Percentiles rank a stretch among this genome's conserved stretches.
Conservation (phyloP, 2,797 vertebrate species). For the Fringilla coelebs region DNA sequence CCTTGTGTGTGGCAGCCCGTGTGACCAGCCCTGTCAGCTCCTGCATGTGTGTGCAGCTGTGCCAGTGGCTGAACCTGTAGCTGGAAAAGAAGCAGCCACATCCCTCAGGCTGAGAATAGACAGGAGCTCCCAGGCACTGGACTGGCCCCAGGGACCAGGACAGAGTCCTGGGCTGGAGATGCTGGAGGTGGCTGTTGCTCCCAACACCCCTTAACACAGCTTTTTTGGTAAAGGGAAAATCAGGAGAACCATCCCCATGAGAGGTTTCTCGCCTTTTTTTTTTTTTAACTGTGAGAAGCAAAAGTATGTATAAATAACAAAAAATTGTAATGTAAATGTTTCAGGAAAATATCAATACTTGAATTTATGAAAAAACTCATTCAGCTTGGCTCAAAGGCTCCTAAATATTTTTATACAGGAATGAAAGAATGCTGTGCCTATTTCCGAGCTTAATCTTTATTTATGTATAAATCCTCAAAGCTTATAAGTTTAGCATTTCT, state of each 20-base stretch:
- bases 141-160: rapidly evolving
- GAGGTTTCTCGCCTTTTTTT: not conserved
- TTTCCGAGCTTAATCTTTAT: conserved; percentile 32
- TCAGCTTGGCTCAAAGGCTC: not conserved
- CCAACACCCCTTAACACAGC: not conserved
- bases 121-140: rapidly evolving
- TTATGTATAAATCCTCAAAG: conserved; percentile 37
- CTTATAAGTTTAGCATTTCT: conserved; percentile 20
- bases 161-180: not conserved
- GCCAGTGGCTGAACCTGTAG: rapidly evolving
- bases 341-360: conserved; percentile 16
- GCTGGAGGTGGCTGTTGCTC: not conserved
- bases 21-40: rapidly evolving
- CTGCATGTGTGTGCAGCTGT: rapidly evolving
- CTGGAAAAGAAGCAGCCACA: rapidly evolving
- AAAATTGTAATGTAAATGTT: not conserved
- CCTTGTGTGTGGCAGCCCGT: not conserved
- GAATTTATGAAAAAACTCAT: not conserved
- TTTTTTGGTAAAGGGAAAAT: not conserved
- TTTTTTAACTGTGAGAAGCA: not conserved
- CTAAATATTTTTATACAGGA: conserved; percentile 23
- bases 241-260: not conserved
- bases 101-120: rapidly evolving
- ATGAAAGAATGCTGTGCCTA: not conserved
- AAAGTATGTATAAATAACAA: not conserved